Base-by-base conservation (phyloP, 2,888 invertebrate species). In the Anarsia innoxiella region DNA sequence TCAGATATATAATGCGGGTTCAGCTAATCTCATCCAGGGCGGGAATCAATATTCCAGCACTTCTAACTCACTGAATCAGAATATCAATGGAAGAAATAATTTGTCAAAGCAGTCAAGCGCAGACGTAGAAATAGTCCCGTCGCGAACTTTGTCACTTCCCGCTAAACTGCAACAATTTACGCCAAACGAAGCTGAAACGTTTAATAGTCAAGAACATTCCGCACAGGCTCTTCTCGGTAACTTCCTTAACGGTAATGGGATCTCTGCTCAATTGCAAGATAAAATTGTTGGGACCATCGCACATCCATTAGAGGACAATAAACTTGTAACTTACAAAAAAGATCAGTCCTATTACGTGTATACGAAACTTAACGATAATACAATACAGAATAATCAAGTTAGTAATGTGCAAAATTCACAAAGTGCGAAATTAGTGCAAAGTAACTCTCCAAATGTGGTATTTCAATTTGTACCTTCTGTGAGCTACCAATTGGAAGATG, bases 311-410 rank as follows among this genome's bases (percentile, higher is more conserved):
- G 68, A 79, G 45, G 61, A 68, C 26, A 70, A 78, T 42, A 82
- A 83, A 51, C 41, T 71, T 9, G 60, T 83, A 5, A 73, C 76
- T 2, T 82, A 82, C 45, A 69, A 80, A 41, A 82, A 79, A 45
- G 74, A 83, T 46, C 72, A 80, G 47, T 72, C 78, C 1, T 84
- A 79, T 42, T 76, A 71, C 33, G 56, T 84, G 10, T 76, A 65
- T 45, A 69, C 80, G 19, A 74, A 78, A 41, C 46, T 75, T 13
- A 65, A 75, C 23, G 58, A 62, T 28, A 60, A 60, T 19, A n/a
- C n/a, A n/a, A n/a, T n/a, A n/a, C 35, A 37, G 2, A 40, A 55
- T 13, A 47, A 46, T 12, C 57, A 59, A 30, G 55, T 56, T 23
- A 47, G 40, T 23, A 26, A 39, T 31, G 38, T 43, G 13, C 54